Evolutionary conservation across 1,140 invertebrate species (phyloP).

Genomic region (Brachionus rotundiformis): DNA sequence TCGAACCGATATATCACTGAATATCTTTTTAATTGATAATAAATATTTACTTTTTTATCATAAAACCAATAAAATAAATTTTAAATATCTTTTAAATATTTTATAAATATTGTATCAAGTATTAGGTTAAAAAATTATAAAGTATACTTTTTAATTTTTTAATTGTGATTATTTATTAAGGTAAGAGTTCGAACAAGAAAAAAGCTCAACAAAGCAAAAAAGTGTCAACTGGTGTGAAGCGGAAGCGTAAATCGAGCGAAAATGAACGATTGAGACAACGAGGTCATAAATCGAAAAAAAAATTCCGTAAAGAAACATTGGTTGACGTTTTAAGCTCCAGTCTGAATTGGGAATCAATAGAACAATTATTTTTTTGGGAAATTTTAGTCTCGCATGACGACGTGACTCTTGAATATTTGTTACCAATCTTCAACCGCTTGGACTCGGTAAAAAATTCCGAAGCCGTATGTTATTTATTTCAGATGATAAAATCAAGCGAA

Average conservation of each 20-base stretch:
- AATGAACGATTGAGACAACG: background rate
- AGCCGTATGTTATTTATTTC: constrained; percentile 46
- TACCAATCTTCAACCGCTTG: constrained; percentile 25
- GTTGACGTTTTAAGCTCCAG: constrained; percentile 30
- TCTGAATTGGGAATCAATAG: constrained; percentile 38
- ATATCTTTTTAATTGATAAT: too few relatives aligned
- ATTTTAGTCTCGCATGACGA: constrained; percentile 17
- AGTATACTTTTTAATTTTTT: too few relatives aligned
- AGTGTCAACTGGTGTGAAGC: background rate
- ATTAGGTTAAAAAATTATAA: too few relatives aligned
- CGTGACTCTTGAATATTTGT: constrained; percentile 17
- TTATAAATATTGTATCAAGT: too few relatives aligned
- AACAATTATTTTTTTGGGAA: constrained; percentile 49
- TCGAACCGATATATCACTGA: too few relatives aligned
- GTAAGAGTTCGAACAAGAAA: constrained; percentile 24
- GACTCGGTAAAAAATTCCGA: constrained; percentile 27
- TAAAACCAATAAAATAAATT: too few relatives aligned
- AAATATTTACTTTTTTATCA: too few relatives aligned
- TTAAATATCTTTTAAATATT: too few relatives aligned
- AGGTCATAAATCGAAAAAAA: constrained; percentile 16
- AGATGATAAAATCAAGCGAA: constrained; percentile 33
- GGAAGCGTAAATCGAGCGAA: constrained; percentile 41
- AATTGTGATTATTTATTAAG: background rate
- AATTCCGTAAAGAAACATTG: constrained; percentile 13
- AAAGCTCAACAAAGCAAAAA: constrained; percentile 7